Percentiles rank a stretch among this genome's conserved stretches.
phyloP scores from a whole-genome alignment of 1,140 invertebrate species.

The Aleiodes sp. region DNA sequence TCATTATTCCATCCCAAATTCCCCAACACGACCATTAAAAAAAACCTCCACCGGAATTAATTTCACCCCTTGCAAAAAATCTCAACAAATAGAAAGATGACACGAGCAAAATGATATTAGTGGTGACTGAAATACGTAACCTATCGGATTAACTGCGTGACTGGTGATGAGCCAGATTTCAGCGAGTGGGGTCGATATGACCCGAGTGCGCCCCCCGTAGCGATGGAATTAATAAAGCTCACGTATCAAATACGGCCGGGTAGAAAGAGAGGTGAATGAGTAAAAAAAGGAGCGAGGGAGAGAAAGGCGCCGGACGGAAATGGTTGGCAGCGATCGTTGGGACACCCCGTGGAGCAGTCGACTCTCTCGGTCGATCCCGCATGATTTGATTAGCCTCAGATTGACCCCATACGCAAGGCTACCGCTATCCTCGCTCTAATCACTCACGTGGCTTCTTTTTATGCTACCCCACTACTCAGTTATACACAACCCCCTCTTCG shows the following conservation, averaged over 20 bases:
- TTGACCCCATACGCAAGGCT: conserved; percentile 58
- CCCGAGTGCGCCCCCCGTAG: conserved; percentile 45
- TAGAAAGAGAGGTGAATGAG: conserved; percentile 22
- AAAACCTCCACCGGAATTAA: too few species aligned
- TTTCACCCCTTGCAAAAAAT: too few species aligned
- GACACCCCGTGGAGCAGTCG: conserved; percentile 49
- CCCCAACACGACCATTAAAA: too few species aligned
- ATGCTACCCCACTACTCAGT: conserved; percentile 40
- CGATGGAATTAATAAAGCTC: conserved; percentile 66
- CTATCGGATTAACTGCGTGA: conserved; percentile 56
- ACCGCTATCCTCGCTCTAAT: conserved; percentile 51
- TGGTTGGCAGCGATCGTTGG: conserved; percentile 45
- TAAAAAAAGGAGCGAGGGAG: neutral
- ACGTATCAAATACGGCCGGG: conserved; percentile 38
- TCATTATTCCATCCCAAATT: too few species aligned
- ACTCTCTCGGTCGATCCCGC: conserved; percentile 46
- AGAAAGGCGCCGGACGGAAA: conserved; percentile 37
- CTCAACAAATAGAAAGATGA: too few species aligned
- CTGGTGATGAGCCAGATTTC: conserved; percentile 54
- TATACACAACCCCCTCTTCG: conserved; percentile 32
- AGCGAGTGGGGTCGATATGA: conserved; percentile 40
- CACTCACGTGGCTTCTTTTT: conserved; percentile 63
- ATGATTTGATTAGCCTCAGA: conserved; percentile 69
- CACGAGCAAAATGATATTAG: conserved; percentile 51
- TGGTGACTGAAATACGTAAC: conserved; percentile 38